Evolutionary conservation across 2,797 vertebrate genomes (phyloP).

Genomic region (Diplodus puntazzo): DNA sequence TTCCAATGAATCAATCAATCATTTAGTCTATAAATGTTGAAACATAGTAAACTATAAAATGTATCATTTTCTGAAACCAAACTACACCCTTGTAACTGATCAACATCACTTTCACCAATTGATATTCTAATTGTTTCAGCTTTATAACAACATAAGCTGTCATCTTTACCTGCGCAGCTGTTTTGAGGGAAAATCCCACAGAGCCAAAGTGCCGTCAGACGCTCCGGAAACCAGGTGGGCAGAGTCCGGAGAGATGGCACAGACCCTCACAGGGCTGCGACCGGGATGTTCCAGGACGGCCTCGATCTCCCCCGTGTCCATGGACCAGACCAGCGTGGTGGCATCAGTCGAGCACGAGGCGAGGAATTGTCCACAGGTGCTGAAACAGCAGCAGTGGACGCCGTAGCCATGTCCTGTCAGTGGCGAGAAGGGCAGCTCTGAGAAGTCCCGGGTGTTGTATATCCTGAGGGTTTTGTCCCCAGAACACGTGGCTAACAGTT

Average conservation of each 20-base stretch:
- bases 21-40: not conserved
- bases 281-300: slow-evolving; percentile 89
- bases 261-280: slow-evolving; percentile 90
- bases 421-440: slow-evolving; percentile 91
- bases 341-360: slow-evolving; percentile 96
- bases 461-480: slow-evolving; percentile 93
- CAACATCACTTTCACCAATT: not conserved
- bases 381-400: slow-evolving; percentile 97
- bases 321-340: slow-evolving; percentile 89
- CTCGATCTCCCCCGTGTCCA: slow-evolving; percentile 83
- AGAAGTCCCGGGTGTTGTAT: slow-evolving; percentile 86
- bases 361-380: slow-evolving; percentile 88
- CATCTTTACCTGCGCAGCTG: slow-evolving; percentile 83
- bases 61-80: not conserved
- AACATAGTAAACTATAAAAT: not conserved
- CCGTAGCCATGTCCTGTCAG: slow-evolving; percentile 90
- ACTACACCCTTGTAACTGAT: not conserved
- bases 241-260: slow-evolving; percentile 88
- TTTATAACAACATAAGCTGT: not conserved
- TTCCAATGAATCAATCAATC: too few species aligned
- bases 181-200: slow-evolving; percentile 89
- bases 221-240: slow-evolving; percentile 87
- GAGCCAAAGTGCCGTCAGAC: slow-evolving; percentile 89
- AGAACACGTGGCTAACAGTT: slow-evolving; percentile 92
- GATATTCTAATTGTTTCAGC: not conserved